A percentile compares a stretch with the other conserved stretches of the same genome.
These are phyloP conservation scores for Crypturellus tataupa DNA, from an alignment of 2,797 vertebrate genomes.

Conservation along the genomic window DNA sequence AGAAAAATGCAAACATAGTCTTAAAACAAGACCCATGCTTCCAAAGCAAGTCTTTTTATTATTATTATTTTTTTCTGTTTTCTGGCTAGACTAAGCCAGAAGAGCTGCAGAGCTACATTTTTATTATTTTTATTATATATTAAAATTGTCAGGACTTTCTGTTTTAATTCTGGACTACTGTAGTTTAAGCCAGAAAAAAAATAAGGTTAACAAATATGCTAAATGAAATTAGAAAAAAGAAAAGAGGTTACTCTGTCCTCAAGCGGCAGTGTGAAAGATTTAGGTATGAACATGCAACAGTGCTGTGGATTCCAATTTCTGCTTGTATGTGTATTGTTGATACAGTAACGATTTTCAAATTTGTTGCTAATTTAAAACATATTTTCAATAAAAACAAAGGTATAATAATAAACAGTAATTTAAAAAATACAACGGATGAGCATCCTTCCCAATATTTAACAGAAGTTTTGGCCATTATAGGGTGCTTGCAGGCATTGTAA, in stretches of 20 bases:
- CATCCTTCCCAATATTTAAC: not conserved
- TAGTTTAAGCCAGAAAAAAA: not conserved
- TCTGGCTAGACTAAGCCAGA: not conserved
- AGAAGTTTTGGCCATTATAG: slow-evolving; percentile 44
- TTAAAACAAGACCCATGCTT: not conserved
- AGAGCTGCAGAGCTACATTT: not conserved
- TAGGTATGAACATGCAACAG: not conserved
- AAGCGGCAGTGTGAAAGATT: not conserved
- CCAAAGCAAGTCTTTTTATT: not conserved
- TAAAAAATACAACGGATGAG: too few species aligned
- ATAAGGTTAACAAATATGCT: not conserved
- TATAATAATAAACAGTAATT: slow-evolving; percentile 10
- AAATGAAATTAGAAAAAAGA: not conserved
- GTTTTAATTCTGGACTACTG: not conserved
- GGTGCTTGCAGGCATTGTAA: slow-evolving; percentile 19
- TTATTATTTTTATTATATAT: rapidly evolving
- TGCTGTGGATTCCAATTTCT: slow-evolving; percentile 13
- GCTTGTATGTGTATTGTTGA: slow-evolving; percentile 18
- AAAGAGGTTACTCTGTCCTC: not conserved
- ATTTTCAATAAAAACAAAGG: slow-evolving; percentile 35
- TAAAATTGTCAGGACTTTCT: not conserved
- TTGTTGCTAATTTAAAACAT: slow-evolving; percentile 47
- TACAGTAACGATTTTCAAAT: slow-evolving; percentile 43
- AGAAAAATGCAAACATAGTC: not conserved
- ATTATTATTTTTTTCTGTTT: too few species aligned